Conservation (phyloP, 1,140 invertebrate genomes). For the Idris sp. region DNA sequence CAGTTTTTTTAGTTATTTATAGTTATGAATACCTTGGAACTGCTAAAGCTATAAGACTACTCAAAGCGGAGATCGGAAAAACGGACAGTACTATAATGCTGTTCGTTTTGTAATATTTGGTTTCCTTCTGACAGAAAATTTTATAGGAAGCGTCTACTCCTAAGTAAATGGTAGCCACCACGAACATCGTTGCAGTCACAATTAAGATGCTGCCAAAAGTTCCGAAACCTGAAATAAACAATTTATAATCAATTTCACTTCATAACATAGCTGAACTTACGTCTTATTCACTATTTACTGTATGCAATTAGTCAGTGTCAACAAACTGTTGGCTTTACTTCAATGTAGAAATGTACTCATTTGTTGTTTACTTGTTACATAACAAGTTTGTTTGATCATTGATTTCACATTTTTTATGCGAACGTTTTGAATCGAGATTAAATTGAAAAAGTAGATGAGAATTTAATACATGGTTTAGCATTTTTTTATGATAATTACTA, state of each 20-base stretch:
- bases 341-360: slow-evolving; percentile 14
- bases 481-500: too few species aligned
- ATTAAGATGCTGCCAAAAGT: slow-evolving; percentile 39
- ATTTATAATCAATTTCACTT: slow-evolving; percentile 1
- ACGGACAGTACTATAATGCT: slow-evolving; percentile 67
- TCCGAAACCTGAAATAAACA: slow-evolving; percentile 40
- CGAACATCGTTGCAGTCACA: slow-evolving; percentile 17
- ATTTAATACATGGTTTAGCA: too few species aligned
- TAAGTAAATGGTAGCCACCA: slow-evolving; percentile 66
- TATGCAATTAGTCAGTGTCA: background rate
- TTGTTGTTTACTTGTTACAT: slow-evolving; percentile 18
- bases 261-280: too few species aligned
- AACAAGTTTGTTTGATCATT: too few species aligned
- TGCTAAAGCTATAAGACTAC: slow-evolving; percentile 70
- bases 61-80: slow-evolving; percentile 72
- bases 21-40: slow-evolving; percentile 73
- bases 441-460: too few species aligned
- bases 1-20: too few species aligned
- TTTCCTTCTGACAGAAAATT: slow-evolving; percentile 68
- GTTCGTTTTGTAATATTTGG: slow-evolving; percentile 70
- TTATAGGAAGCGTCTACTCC: slow-evolving; percentile 67
- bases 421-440: too few species aligned
- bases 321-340: too few species aligned
- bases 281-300: slow-evolving; percentile 5
- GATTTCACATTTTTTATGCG: too few species aligned